These are phyloP conservation scores for Mustela lutreola DNA, from an alignment of 2,113 vertebrate genomes.

Conservation along the genomic window DNA sequence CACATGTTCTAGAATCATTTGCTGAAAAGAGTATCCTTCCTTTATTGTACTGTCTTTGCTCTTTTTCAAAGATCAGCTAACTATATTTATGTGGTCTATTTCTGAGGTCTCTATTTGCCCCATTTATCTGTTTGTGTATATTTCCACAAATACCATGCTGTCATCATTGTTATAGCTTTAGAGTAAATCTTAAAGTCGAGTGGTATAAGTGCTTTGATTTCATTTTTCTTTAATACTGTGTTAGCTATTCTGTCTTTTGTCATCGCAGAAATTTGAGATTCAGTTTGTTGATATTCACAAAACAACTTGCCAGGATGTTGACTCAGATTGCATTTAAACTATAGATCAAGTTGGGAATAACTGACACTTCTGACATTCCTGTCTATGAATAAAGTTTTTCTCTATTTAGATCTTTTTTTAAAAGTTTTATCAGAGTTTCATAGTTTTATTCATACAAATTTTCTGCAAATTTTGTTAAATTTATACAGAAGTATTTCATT, in stretches of 20 bases:
- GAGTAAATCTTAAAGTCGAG: background rate
- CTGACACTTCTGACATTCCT: background rate
- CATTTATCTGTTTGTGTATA: background rate
- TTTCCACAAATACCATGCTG: background rate
- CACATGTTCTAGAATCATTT: background rate
- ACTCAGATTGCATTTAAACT: background rate
- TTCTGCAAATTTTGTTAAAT: background rate
- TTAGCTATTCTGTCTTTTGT: background rate
- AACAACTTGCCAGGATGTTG: background rate
- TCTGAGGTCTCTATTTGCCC: background rate
- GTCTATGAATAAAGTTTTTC: background rate
- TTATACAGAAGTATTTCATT: background rate
- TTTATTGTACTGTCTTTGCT: background rate
- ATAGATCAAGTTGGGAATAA: background rate
- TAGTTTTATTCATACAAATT: background rate
- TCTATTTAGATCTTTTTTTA: background rate
- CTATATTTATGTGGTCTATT: background rate
- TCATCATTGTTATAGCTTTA: background rate
- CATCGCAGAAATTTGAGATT: background rate
- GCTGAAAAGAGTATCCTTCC: background rate
- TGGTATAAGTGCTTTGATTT: background rate
- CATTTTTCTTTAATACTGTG: too few species aligned
- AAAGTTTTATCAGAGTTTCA: background rate
- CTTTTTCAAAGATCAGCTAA: background rate
- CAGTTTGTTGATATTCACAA: background rate